A percentile compares a stretch with the other conserved stretches of the same genome.
These are phyloP conservation scores for Serrognathus titanus DNA, from an alignment of 2,888 invertebrate species.

Conservation along the genomic window DNA sequence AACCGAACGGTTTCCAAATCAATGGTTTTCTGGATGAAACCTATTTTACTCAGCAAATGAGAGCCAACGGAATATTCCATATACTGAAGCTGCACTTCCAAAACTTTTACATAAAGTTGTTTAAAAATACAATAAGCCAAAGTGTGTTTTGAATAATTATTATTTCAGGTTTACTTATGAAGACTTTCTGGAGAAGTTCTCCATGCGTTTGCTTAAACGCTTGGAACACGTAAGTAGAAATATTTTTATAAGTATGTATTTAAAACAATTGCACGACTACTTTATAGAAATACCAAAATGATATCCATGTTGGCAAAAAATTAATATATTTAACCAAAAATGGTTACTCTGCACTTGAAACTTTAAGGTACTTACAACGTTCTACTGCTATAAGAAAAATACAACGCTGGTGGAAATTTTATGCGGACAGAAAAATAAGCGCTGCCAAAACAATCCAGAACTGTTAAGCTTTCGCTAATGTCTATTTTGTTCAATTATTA, in stretches of 20 bases:
- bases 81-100: slow-evolving; percentile 30
- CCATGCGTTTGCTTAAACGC: slow-evolving; percentile 6
- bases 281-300: slow-evolving; percentile 13
- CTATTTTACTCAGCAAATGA: slow-evolving; percentile 27
- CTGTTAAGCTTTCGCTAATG: slow-evolving; percentile 9
- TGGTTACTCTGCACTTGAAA: slow-evolving; percentile 15
- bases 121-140: no score
- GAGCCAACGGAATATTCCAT: slow-evolving; percentile 30
- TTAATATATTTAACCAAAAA: slow-evolving; percentile 23
- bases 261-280: not conserved
- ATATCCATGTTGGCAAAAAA: slow-evolving; percentile 20
- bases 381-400: slow-evolving; percentile 20
- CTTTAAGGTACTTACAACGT: slow-evolving; percentile 13
- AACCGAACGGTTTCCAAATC: slow-evolving; percentile 33
- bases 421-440: slow-evolving; percentile 7
- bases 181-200: slow-evolving; percentile 13
- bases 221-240: slow-evolving; percentile 9
- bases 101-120: slow-evolving; percentile 25
- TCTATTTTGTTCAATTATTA: not conserved
- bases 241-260: not conserved
- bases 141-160: not conserved
- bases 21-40: slow-evolving; percentile 26
- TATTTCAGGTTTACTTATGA: slow-evolving; percentile 11
- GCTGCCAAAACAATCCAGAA: slow-evolving; percentile 22
- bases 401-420: slow-evolving; percentile 18